A percentile compares a stretch with the other conserved stretches of the same genome.
These are phyloP conservation scores for Unio pictorum DNA, from an alignment of 2,888 invertebrate species.

Conservation along the genomic window DNA sequence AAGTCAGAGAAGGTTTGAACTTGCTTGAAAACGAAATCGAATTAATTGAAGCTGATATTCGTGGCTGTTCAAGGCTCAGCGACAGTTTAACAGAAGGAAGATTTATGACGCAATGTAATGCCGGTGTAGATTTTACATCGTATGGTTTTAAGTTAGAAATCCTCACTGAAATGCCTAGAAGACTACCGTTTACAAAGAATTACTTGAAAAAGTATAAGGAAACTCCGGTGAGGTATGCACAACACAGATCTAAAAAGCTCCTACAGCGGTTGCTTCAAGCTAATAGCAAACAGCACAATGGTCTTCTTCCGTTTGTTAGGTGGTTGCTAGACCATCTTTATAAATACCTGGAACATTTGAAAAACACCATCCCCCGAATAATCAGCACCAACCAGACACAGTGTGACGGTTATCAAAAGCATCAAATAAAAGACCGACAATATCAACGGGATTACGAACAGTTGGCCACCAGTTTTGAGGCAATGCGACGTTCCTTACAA, in stretches of 20 bases:
- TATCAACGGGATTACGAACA: constrained; percentile 32
- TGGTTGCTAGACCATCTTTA: constrained; percentile 31
- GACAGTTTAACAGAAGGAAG: too few species aligned
- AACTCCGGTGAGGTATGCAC: constrained; percentile 28
- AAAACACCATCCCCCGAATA: constrained; percentile 39
- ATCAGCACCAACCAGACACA: constrained; percentile 44
- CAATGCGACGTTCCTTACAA: constrained; percentile 36
- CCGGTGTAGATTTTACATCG: constrained; percentile 4
- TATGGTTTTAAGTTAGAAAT: constrained; percentile 4
- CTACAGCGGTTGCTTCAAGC: constrained; percentile 18
- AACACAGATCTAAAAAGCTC: constrained; percentile 30
- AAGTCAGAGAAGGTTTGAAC: constrained; percentile 37
- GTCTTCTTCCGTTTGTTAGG: constrained; percentile 24
- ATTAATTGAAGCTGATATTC: constrained; percentile 14
- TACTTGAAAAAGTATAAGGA: constrained; percentile 10
- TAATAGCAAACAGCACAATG: constrained; percentile 3
- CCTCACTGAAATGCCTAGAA: constrained; percentile 6
- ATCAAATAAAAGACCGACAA: constrained; percentile 24
- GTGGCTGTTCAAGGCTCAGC: constrained; percentile 1
- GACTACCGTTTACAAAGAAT: constrained; percentile 2
- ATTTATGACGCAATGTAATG: background rate
- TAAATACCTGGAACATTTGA: constrained; percentile 23
- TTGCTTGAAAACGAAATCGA: constrained; percentile 41
- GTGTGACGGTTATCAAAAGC: constrained; percentile 37
- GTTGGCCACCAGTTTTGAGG: constrained; percentile 42